A percentile compares a stretch with the other conserved stretches of the same genome.
These are phyloP conservation scores for Mirza zaza DNA, from an alignment of 2,113 vertebrate genomes.

Conservation along the genomic window DNA sequence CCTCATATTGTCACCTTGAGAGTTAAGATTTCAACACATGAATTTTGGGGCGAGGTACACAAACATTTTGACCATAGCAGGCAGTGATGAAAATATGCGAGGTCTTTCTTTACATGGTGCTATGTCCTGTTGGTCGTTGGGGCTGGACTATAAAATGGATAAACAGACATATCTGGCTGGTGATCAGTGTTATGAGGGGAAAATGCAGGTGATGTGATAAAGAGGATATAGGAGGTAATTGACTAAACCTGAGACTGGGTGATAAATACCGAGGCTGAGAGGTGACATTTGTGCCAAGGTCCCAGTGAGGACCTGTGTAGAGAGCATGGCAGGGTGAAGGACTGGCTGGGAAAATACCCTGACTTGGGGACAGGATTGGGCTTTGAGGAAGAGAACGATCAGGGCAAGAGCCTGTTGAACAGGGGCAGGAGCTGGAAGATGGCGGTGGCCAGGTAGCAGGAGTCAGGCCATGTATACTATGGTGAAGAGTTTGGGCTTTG, in stretches of 20 bases:
- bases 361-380: not conserved
- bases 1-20: not conserved
- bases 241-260: not conserved
- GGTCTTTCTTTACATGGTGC: accelerated
- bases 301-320: not conserved
- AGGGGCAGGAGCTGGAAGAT: not conserved
- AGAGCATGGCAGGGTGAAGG: not conserved
- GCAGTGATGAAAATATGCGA: not conserved
- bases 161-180: not conserved
- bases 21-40: not conserved
- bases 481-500: not conserved
- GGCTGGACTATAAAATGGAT: not conserved
- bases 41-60: accelerated
- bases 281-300: not conserved
- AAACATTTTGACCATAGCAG: not conserved
- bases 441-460: not conserved
- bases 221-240: not conserved
- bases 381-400: not conserved
- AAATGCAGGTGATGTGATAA: not conserved
- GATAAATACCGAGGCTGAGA: not conserved
- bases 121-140: not conserved
- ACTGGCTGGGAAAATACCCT: not conserved
- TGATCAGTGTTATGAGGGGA: not conserved
- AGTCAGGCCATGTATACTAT: accelerated
- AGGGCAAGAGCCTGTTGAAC: not conserved